Evolutionary conservation across 1,140 invertebrate species (phyloP), one percentile per base, ranked within the genome.

Genomic region (Batillaria attramentaria): DNA sequence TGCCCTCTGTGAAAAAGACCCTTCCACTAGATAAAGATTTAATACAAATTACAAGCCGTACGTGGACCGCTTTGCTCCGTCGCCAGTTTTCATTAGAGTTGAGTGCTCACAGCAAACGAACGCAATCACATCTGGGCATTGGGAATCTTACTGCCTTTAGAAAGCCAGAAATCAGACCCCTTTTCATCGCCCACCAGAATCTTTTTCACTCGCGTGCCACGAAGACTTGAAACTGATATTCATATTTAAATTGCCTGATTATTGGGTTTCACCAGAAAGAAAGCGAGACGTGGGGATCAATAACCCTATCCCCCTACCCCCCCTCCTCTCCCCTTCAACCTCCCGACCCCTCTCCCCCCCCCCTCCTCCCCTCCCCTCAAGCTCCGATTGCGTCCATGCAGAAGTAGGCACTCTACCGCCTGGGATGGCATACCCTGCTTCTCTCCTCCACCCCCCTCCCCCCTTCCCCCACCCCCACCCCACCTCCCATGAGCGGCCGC

Each of bases 191-290:
- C 46, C 46, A 50, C 24, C 46, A 50, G 10, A 10, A 50, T 50
- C 46, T 24, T 24, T 50, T n/a, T n/a, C n/a, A n/a, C n/a, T n/a
- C n/a, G n/a, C n/a, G 46, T 24, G 10, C 62, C 10, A 20, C 31
- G 62, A 35, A 28, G 13, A 65, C 31, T 20, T 65, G 62, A 65
- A 65, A 65, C 37, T 28, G 62, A 65, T 65, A 65, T 65, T 65
- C 62, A 65, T 65, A 65, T 65, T 65, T 35, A 65, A 65, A 35
- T 65, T 65, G 62, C 62, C 31, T 65, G 62, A 65, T 65, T 28
- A 65, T 65, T 35, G 31, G 62, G 62, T 65, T 65, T 65, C 62
- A 5, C 31, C 33, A 65, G 28, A 65, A 65, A 6, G 37, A 65
- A 65, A 65, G 62, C 37, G 62, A 35, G 24, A 35, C n/a, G n/a